Evolutionary conservation across 1,140 invertebrate genomes (phyloP).

Genomic region (Drosophila parvula): DNA sequence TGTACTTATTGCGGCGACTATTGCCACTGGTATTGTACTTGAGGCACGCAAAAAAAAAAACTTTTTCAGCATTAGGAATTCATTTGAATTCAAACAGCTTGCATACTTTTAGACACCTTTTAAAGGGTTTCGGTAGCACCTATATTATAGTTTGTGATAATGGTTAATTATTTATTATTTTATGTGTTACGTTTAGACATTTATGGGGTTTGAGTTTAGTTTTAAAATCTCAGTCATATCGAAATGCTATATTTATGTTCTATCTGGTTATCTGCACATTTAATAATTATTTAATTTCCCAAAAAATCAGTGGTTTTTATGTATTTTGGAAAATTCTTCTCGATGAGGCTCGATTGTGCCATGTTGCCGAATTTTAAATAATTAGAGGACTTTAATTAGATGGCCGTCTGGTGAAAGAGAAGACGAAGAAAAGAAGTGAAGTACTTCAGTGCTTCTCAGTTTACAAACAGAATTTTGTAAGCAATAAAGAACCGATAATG

Average conservation of each 20-base stretch:
- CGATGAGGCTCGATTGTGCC: background rate
- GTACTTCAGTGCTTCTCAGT: conserved; percentile 6
- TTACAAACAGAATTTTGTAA: conserved; percentile 34
- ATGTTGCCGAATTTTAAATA: background rate
- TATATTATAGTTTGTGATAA: too few relatives aligned
- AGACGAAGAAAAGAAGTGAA: background rate
- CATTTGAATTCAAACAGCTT: too few relatives aligned
- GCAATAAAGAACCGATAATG: conserved; percentile 11
- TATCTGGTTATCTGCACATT: background rate
- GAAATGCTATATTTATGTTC: background rate
- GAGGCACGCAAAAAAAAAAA: too few relatives aligned
- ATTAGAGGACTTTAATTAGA: background rate
- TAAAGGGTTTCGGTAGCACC: too few relatives aligned
- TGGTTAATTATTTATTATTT: background rate
- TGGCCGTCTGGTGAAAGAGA: background rate
- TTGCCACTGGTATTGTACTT: too few relatives aligned
- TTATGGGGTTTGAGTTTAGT: background rate
- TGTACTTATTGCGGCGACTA: too few relatives aligned
- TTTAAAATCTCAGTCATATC: background rate
- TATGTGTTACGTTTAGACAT: background rate
- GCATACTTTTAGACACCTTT: too few relatives aligned
- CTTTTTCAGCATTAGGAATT: too few relatives aligned
- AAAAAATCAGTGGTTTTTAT: background rate
- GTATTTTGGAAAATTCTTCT: background rate
- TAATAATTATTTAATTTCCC: background rate